Conservation (phyloP, 2,113 vertebrate species). For the Chaetops frenatus region DNA sequence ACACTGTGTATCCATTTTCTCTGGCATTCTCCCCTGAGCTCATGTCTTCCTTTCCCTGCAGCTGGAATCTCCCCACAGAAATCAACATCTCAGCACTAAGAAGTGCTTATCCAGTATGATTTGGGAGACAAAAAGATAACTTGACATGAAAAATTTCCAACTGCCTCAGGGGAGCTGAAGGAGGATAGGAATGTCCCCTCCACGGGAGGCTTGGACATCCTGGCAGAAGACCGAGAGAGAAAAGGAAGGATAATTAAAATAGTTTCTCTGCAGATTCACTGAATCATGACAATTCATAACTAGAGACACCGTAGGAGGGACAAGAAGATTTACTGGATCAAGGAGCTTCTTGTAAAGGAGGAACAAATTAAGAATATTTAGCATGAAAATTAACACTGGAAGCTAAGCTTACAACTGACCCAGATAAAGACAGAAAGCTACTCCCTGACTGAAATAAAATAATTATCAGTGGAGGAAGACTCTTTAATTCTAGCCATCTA, state of each 20-base stretch:
- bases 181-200: not conserved
- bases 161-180: not conserved
- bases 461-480: not conserved
- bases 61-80: not conserved
- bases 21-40: not conserved
- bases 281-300: slow-evolving; percentile 27
- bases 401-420: slow-evolving; percentile 49
- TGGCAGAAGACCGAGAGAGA: not conserved
- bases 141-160: slow-evolving; percentile 27
- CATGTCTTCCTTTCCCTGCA: not conserved
- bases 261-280: slow-evolving; percentile 29
- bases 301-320: slow-evolving; percentile 26
- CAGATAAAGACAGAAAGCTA: slow-evolving; percentile 13
- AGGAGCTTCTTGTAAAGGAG: slow-evolving; percentile 12
- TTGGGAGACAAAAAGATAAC: not conserved
- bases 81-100: not conserved
- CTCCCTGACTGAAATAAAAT: slow-evolving; percentile 11
- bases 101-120: slow-evolving; percentile 16
- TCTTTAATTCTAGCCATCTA: not conserved
- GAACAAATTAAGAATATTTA: slow-evolving; percentile 54
- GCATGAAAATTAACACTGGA: not conserved
- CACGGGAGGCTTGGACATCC: not conserved
- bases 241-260: slow-evolving; percentile 26
- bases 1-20: not conserved
- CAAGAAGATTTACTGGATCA: slow-evolving; percentile 39